Evolutionary conservation across 2,888 invertebrate genomes (phyloP).

Genomic region (Celastrina argiolus): DNA sequence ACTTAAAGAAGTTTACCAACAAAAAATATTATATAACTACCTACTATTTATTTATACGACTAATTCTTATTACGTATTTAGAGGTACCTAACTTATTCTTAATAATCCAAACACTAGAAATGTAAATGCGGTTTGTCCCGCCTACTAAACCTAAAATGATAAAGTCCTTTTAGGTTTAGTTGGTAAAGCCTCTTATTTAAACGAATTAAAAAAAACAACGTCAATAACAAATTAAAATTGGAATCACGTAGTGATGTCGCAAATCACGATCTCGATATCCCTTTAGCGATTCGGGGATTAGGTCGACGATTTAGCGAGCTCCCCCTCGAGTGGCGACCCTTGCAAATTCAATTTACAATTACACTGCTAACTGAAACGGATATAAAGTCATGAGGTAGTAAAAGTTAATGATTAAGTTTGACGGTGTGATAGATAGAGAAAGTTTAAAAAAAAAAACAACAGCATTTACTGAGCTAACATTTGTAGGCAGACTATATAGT

Average conservation of each 20-base stretch:
- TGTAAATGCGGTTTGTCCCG: too few relatives aligned
- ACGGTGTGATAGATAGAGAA: background rate
- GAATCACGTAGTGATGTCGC: slow-evolving; percentile 56
- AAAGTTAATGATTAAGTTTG: background rate
- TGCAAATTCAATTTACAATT: slow-evolving; percentile 59
- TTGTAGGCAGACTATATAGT: background rate
- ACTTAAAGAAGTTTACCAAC: too few relatives aligned
- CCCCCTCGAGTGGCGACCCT: slow-evolving; percentile 50
- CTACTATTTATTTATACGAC: too few relatives aligned
- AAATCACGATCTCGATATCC: slow-evolving; percentile 45
- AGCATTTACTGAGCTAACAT: background rate
- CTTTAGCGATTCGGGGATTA: slow-evolving; percentile 70
- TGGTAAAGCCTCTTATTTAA: background rate
- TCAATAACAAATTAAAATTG: slow-evolving; percentile 29
- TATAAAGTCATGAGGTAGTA: slow-evolving; percentile 6
- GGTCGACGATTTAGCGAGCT: slow-evolving; percentile 63
- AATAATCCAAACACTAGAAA: too few relatives aligned
- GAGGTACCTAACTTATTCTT: too few relatives aligned
- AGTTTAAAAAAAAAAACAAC: background rate
- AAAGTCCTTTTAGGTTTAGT: too few relatives aligned
- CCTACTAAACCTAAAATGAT: background rate
- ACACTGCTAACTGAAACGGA: slow-evolving; percentile 41
- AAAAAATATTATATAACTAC: too few relatives aligned
- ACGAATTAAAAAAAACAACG: background rate
- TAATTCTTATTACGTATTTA: too few relatives aligned